phyloP scores from a whole-genome alignment of 2,797 vertebrate species.

The Pseudochaenichthys georgianus region DNA sequence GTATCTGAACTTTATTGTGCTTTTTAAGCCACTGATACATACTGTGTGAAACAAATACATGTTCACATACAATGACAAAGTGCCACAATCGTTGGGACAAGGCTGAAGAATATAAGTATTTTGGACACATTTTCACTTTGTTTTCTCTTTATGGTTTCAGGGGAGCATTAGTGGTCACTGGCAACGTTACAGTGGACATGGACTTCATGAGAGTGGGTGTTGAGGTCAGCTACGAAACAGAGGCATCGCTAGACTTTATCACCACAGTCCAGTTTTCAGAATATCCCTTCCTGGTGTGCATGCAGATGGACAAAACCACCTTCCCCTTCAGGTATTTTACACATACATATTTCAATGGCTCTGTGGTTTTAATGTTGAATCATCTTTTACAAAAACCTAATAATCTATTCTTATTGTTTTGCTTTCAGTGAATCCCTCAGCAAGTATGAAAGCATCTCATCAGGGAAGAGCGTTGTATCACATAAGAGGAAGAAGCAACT shows the following conservation, averaged over 20 bases:
- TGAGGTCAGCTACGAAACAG: constrained; percentile 90
- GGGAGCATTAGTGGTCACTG: constrained; percentile 86
- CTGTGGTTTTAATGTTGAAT: background rate
- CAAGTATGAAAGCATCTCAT: constrained; percentile 90
- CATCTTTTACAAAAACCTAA: background rate
- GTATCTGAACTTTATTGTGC: constrained; percentile 1
- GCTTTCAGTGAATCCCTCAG: constrained; percentile 85
- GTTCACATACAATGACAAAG: background rate
- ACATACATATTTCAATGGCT: background rate
- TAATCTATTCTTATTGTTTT: background rate
- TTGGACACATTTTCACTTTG: constrained; percentile 1
- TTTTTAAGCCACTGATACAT: background rate
- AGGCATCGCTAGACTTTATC: constrained; percentile 91
- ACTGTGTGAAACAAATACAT: background rate
- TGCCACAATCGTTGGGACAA: background rate
- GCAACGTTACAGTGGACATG: constrained; percentile 91
- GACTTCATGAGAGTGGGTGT: constrained; percentile 90
- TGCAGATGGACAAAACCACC: constrained; percentile 94
- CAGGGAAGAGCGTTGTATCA: constrained; percentile 83
- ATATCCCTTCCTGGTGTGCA: constrained; percentile 97
- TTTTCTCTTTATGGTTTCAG: constrained; percentile 72
- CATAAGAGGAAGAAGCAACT: constrained; percentile 81
- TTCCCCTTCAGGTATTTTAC: constrained; percentile 90
- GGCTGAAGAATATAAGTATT: background rate
- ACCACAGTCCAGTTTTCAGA: constrained; percentile 97